These are phyloP conservation scores for Oscheius sp. DNA, from an alignment of 2,888 invertebrate species.

Conservation along the genomic window DNA sequence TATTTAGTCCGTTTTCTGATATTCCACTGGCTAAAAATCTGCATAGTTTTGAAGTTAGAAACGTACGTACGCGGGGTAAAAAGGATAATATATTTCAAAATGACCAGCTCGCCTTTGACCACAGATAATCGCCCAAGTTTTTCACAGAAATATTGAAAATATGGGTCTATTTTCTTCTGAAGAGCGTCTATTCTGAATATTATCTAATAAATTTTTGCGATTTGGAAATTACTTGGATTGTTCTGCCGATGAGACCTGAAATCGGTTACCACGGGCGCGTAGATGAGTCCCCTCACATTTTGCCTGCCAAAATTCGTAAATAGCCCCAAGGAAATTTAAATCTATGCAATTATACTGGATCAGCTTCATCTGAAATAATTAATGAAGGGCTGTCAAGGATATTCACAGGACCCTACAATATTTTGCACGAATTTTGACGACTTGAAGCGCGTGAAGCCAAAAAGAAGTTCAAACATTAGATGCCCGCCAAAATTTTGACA, in stretches of 20 bases:
- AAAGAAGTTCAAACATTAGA: too few species aligned
- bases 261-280: background rate
- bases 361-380: conserved; percentile 13
- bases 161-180: background rate
- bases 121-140: background rate
- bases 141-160: background rate
- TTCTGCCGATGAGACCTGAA: background rate
- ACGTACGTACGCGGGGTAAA: conserved; percentile 11
- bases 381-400: too few species aligned
- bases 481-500: too few species aligned
- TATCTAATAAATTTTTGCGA: background rate
- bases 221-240: conserved; percentile 1
- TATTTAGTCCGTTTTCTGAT: conserved; percentile 1
- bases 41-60: background rate
- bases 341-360: conserved; percentile 8
- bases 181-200: background rate
- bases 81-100: conserved; percentile 3
- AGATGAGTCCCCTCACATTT: background rate
- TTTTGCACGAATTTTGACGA: too few species aligned
- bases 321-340: background rate
- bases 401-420: too few species aligned
- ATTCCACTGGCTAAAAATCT: conserved; percentile 5
- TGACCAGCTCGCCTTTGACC: background rate
- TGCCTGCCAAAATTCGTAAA: conserved; percentile 15
- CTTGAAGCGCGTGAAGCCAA: too few species aligned